Conservation (phyloP, 2,888 invertebrate species). For the Euproctis similis region DNA sequence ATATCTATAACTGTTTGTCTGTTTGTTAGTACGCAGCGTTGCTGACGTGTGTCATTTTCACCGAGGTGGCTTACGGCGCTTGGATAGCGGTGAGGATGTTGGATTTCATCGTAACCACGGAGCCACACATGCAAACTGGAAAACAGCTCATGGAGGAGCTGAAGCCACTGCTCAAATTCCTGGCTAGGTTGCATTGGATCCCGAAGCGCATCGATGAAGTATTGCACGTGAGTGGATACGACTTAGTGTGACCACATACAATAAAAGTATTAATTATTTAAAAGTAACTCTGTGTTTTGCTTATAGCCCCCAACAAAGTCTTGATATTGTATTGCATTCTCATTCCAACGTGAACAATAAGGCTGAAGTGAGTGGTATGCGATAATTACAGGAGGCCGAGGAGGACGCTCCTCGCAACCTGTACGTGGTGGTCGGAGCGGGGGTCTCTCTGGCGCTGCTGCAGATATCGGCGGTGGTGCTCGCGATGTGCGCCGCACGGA, state of each 20-base stretch:
- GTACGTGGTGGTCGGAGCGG: slow-evolving; percentile 27
- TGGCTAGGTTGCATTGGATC: slow-evolving; percentile 35
- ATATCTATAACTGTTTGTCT: too few species aligned
- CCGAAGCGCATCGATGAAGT: slow-evolving; percentile 25
- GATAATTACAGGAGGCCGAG: slow-evolving; percentile 44
- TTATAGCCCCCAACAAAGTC: too few species aligned
- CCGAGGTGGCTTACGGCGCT: slow-evolving; percentile 23
- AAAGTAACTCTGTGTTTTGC: too few species aligned
- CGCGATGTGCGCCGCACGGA: slow-evolving; percentile 26
- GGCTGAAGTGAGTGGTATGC: too few species aligned
- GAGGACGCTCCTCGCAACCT: slow-evolving; percentile 40
- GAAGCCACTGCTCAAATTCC: slow-evolving; percentile 28
- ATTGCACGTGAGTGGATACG: not conserved
- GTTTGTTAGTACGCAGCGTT: slow-evolving; percentile 28
- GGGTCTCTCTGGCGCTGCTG: slow-evolving; percentile 26
- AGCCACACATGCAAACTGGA: slow-evolving; percentile 27
- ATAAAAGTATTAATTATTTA: too few species aligned
- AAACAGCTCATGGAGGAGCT: slow-evolving; percentile 31
- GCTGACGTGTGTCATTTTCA: slow-evolving; percentile 21
- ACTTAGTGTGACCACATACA: too few species aligned
- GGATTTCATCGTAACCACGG: slow-evolving; percentile 21
- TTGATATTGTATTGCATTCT: too few species aligned
- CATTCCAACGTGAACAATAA: too few species aligned
- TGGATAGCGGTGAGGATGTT: slow-evolving; percentile 31
- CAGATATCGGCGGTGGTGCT: slow-evolving; percentile 30